Percentiles rank a stretch among this genome's conserved stretches.
Conservation (phyloP, 2,888 invertebrate genomes). For the Silvanus unidentatus region DNA sequence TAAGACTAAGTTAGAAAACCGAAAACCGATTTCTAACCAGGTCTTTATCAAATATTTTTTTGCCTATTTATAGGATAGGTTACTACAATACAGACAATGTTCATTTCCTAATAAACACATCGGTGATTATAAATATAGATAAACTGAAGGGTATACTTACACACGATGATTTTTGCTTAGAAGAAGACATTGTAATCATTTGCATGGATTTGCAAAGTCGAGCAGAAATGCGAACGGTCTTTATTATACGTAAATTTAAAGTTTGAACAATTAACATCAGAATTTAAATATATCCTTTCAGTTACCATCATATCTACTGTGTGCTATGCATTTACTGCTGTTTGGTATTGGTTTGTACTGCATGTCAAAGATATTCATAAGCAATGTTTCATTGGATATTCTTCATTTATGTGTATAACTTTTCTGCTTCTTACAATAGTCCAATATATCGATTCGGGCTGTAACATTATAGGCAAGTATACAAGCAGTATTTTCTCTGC, state of each 20-base stretch:
- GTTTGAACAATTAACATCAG: too few species aligned
- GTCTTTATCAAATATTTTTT: not conserved
- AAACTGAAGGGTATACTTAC: too few species aligned
- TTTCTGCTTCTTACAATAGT: constrained; percentile 32
- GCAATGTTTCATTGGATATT: constrained; percentile 32
- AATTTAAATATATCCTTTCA: too few species aligned
- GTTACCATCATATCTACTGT: constrained; percentile 27
- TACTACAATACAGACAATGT: too few species aligned
- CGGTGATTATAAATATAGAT: too few species aligned
- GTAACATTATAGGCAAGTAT: constrained; percentile 32
- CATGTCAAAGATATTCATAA: constrained; percentile 28
- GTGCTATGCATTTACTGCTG: constrained; percentile 24
- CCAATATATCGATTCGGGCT: constrained; percentile 26
- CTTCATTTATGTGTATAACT: constrained; percentile 30
- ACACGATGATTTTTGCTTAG: too few species aligned
- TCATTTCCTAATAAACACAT: too few species aligned
- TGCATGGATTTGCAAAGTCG: too few species aligned
- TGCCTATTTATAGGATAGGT: not conserved
- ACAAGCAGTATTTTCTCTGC: constrained; percentile 4
- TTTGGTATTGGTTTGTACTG: constrained; percentile 22
- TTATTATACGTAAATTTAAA: too few species aligned
- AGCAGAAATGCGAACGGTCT: too few species aligned
- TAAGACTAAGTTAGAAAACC: not conserved
- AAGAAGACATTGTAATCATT: too few species aligned
- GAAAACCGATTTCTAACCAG: constrained; percentile 4